A percentile compares a stretch with the other conserved stretches of the same genome.
Evolutionary conservation across 1,140 invertebrate species (phyloP).

Genomic region (Mycetomoellerius zeteki): DNA sequence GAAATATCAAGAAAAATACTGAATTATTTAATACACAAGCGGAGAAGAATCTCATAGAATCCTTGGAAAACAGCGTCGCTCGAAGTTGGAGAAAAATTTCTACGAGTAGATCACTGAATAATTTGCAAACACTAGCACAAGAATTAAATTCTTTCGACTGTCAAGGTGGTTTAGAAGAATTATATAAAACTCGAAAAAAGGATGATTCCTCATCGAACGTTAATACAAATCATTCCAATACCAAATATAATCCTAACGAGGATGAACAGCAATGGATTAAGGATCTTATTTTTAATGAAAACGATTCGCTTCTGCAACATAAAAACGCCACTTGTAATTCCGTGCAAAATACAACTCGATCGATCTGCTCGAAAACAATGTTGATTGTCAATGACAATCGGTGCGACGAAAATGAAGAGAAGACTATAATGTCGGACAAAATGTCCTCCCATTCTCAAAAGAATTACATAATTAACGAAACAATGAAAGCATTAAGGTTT

Average conservation of each 20-base stretch:
- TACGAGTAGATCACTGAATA: constrained; percentile 84
- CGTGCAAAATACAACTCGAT: constrained; percentile 4
- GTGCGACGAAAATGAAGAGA: constrained; percentile 38
- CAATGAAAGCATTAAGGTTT: constrained; percentile 84
- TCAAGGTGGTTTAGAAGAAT: constrained; percentile 86
- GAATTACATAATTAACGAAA: constrained; percentile 76
- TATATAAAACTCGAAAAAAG: constrained; percentile 82
- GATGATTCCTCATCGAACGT: constrained; percentile 67
- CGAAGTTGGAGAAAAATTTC: constrained; percentile 84
- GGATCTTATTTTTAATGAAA: constrained; percentile 48
- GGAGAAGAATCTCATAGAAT: constrained; percentile 83
- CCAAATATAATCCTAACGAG: constrained; percentile 71
- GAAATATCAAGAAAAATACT: constrained; percentile 74
- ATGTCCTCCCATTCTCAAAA: constrained; percentile 32
- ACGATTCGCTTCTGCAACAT: constrained; percentile 6
- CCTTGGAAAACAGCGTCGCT: constrained; percentile 81
- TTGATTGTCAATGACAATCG: neutral
- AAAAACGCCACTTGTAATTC: neutral
- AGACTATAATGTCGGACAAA: neutral
- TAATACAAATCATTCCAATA: constrained; percentile 71
- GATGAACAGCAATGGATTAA: constrained; percentile 64
- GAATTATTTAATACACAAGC: constrained; percentile 84
- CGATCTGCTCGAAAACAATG: neutral
- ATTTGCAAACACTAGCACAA: constrained; percentile 81
- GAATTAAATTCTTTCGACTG: constrained; percentile 86